Evolutionary conservation across 2,797 vertebrate genomes (phyloP).

Genomic region (Protonibea diacanthus): DNA sequence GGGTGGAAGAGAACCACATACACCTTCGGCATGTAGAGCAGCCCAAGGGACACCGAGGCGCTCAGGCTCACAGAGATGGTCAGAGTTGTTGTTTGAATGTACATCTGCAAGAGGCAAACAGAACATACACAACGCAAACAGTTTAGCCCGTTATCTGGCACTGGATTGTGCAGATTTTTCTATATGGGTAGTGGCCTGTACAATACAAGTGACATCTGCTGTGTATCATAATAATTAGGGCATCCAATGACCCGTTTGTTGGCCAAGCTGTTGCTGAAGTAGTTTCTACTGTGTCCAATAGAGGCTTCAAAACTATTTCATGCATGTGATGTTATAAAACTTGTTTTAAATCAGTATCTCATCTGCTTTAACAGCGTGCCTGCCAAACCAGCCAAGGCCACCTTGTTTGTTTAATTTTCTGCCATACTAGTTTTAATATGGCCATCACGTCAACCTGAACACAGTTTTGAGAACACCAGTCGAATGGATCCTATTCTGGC

Average conservation of each 20-base stretch:
- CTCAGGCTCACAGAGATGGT: constrained; percentile 99
- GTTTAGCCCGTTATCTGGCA: constrained; percentile 24
- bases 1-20: constrained; percentile 99
- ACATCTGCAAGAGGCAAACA: constrained; percentile 88
- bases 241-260: constrained; percentile 59
- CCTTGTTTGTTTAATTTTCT: constrained; percentile 79
- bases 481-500: constrained; percentile 51
- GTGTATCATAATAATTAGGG: constrained; percentile 67
- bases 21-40: constrained; percentile 99
- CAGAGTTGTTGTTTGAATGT: constrained; percentile 98
- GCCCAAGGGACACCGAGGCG: constrained; percentile 96
- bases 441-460: constrained; percentile 57
- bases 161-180: constrained; percentile 3
- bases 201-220: constrained; percentile 64
- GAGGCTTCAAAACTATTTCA: constrained; percentile 20
- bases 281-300: constrained; percentile 29
- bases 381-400: constrained; percentile 43
- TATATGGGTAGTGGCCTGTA: constrained; percentile 36
- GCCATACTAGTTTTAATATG: constrained; percentile 73
- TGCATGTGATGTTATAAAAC: constrained; percentile 37
- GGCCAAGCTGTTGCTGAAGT: constrained; percentile 59
- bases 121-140: constrained; percentile 34
- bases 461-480: constrained; percentile 51
- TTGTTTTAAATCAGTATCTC: constrained; percentile 57
- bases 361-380: constrained; percentile 42